These are phyloP conservation scores for Umimayanthus kanabou DNA, from an alignment of 92 coral and sea anemone species.

Conservation along the genomic window DNA sequence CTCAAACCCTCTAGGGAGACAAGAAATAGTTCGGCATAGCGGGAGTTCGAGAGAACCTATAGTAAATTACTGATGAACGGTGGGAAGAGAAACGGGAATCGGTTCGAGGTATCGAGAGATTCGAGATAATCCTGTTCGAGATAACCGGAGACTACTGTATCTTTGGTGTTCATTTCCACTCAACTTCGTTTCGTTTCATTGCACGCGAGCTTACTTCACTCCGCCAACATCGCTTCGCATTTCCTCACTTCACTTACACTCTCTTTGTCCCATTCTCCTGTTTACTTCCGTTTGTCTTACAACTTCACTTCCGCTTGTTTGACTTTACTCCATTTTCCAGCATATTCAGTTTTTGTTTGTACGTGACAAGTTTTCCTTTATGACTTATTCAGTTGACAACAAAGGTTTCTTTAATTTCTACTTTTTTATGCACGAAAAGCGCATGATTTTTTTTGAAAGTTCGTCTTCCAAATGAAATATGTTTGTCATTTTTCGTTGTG, in stretches of 20 bases:
- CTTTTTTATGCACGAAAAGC: no score
- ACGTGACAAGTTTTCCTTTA: neutral
- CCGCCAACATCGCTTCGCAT: neutral
- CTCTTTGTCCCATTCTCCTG: neutral
- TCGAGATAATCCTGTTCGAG: neutral
- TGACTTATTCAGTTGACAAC: no score
- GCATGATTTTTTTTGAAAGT: neutral
- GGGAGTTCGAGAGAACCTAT: no score
- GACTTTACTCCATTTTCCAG: neutral
- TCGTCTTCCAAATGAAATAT: neutral
- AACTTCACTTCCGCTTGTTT: neutral
- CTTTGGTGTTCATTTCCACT: slow-evolving; percentile 9
- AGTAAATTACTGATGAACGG: no score
- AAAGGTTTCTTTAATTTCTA: no score
- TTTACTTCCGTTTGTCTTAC: neutral
- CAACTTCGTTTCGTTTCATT: neutral
- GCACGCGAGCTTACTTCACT: neutral
- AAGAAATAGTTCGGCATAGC: no score
- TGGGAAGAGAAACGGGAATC: no score
- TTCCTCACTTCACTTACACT: neutral
- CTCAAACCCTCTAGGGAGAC: no score
- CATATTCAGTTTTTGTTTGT: neutral
- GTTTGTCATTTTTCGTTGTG: neutral
- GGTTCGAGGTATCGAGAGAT: neutral
- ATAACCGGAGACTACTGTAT: neutral